Conservation (phyloP, 92 coral and sea anemone genomes). For the Isaurus tuberculatus region DNA sequence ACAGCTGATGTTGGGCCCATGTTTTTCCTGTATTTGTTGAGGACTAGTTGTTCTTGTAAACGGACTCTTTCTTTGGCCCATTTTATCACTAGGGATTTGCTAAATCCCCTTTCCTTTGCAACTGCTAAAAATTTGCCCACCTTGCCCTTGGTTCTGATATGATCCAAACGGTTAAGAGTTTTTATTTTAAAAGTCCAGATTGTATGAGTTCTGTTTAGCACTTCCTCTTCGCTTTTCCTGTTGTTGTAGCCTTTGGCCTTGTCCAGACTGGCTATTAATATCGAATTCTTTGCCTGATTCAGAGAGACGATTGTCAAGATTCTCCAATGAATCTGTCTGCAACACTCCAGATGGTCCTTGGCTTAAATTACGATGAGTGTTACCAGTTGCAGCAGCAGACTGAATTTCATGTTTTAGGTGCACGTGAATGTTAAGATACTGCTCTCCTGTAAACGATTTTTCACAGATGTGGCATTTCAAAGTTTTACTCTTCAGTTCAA, state of each 20-base stretch:
- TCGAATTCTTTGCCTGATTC: too few species aligned
- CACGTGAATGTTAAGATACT: slow-evolving; percentile 53
- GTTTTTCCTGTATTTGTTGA: slow-evolving; percentile 47
- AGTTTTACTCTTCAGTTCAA: not conserved
- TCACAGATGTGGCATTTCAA: not conserved
- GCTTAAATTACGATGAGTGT: too few species aligned
- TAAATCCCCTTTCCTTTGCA: not conserved
- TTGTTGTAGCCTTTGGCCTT: slow-evolving; percentile 34
- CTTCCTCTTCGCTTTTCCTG: slow-evolving; percentile 41
- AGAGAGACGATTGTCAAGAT: too few species aligned
- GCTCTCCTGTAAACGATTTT: slow-evolving; percentile 50
- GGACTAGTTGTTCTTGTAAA: slow-evolving; percentile 41
- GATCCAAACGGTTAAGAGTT: not conserved
- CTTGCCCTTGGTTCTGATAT: not conserved
- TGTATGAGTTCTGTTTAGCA: slow-evolving; percentile 4
- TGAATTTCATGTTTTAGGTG: slow-evolving; percentile 27
- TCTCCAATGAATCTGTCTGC: too few species aligned
- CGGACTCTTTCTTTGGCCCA: slow-evolving; percentile 9
- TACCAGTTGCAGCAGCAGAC: too few species aligned
- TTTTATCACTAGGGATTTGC: slow-evolving; percentile 9
- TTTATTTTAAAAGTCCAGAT: slow-evolving; percentile 18
- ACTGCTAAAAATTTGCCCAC: not conserved
- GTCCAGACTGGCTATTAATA: not conserved
- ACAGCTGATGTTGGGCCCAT: not conserved
- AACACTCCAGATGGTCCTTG: too few species aligned